Evolutionary conservation across 2,888 invertebrate species (phyloP).

Genomic region (Fissipunctia ypsillon): DNA sequence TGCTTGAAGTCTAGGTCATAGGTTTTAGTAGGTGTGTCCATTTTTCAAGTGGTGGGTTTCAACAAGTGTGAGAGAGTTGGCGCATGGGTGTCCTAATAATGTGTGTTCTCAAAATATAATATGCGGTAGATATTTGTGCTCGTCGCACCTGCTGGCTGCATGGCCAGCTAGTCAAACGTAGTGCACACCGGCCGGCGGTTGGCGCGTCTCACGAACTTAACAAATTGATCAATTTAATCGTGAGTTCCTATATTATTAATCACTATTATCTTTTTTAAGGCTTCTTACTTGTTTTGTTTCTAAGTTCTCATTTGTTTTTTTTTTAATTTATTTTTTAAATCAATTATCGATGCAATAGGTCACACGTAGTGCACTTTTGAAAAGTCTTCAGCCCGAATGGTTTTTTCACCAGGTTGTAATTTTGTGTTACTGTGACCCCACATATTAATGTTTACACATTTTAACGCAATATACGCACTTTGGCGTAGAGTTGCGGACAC

Average conservation of each 20-base stretch:
- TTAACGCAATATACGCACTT: too few relatives aligned
- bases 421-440: too few relatives aligned
- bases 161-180: conserved; percentile 81
- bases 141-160: conserved; percentile 77
- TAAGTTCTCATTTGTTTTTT: neutral
- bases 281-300: conserved; percentile 17
- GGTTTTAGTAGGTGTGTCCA: conserved; percentile 54
- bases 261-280: conserved; percentile 11
- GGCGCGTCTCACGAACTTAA: conserved; percentile 72
- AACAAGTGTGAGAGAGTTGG: conserved; percentile 73
- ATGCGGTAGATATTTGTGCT: conserved; percentile 81
- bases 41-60: conserved; percentile 49
- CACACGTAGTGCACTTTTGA: neutral
- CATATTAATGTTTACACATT: too few relatives aligned
- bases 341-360: neutral
- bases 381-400: neutral
- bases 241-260: conserved; percentile 75
- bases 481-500: too few relatives aligned
- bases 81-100: conserved; percentile 77
- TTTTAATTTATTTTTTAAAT: conserved; percentile 4
- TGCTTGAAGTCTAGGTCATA: conserved; percentile 62
- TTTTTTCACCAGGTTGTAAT: neutral
- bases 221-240: conserved; percentile 71
- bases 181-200: conserved; percentile 76
- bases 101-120: conserved; percentile 84